Conservation (phyloP, 2,113 vertebrate species). For the Montifringilla adamsi region DNA sequence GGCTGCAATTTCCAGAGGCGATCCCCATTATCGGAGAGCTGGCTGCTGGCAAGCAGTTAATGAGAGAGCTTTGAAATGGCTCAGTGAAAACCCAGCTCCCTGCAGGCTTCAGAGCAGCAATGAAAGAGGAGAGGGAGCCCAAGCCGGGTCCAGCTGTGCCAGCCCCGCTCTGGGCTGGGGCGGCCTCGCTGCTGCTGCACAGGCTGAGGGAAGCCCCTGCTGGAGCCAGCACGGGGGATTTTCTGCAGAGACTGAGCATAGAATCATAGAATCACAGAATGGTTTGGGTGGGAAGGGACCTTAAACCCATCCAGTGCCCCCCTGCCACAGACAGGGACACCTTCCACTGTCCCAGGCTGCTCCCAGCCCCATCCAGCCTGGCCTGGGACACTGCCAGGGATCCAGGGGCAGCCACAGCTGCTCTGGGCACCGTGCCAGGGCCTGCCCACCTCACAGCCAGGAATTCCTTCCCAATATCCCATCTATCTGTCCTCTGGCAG, state of each 20-base stretch:
- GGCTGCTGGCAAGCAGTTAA: constrained; percentile 52
- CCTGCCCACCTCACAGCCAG: fast-evolving
- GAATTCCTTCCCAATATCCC: background rate
- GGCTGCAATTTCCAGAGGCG: constrained; percentile 42
- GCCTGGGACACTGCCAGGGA: background rate
- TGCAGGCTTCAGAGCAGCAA: background rate
- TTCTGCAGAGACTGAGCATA: background rate
- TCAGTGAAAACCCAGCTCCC: constrained; percentile 10
- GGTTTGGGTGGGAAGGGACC: background rate
- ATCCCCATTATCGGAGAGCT: constrained; percentile 19
- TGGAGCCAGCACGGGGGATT: background rate
- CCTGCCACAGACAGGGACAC: background rate
- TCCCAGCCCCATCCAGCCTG: fast-evolving
- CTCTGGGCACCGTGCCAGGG: background rate
- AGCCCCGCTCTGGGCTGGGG: background rate
- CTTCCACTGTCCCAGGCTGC: fast-evolving
- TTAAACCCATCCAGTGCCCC: fast-evolving
- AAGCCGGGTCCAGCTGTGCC: background rate
- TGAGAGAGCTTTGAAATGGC: background rate
- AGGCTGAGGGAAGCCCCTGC: background rate
- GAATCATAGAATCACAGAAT: background rate
- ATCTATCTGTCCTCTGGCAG: background rate
- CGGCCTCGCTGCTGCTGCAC: fast-evolving
- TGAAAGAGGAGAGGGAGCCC: background rate
- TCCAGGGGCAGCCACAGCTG: background rate